Base-by-base conservation (phyloP, 2,888 invertebrate genomes). In the Drymonia ruficornis region DNA sequence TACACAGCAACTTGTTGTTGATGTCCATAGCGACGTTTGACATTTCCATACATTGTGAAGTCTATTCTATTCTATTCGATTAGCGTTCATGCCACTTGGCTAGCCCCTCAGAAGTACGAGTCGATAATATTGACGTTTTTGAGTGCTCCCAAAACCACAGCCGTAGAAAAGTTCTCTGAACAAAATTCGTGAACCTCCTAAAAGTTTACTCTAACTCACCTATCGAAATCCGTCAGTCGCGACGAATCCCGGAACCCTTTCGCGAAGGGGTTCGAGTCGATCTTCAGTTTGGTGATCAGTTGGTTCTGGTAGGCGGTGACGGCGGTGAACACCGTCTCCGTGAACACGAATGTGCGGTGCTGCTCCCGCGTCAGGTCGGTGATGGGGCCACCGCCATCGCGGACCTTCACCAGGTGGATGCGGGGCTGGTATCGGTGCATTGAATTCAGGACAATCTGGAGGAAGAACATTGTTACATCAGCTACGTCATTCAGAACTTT, bases 231-330 rank as follows among this genome's bases (percentile, higher is more conserved):
- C 49, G 97, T 97, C 63, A 99, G 95, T 75, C 99, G 94, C 45
- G 98, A 98, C 12, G 99, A 98, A 89, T 99, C 99, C 74, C 99
- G 93, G 89, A 99, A 99, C 52, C 99, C 99, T 93, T 99, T 99
- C 64, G 99, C 99, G 86, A 99, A 99, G 52, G 99, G 99, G 87
- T 99, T 99, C 84, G 98, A 98, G 94, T 99, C 99, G 78, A 99
- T 99, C 94, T 99, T 99, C 86, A 99, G 93, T 89, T 99, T 99
- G 52, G 99, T 99, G 82, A 99, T 99, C 94, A 99, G 95, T 93
- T 99, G 99, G 93, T 99, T 99, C 93, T 99, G 99, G 93, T 99
- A 99, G 36, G 99, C 99, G 38, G 99, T 99, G 70, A 99, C 99
- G 36, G 99, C 99, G 46, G 99, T 99, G 94, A 99, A 99, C 72